Conservation (phyloP, 1,140 invertebrate species). For the Diabrotica virgifera region DNA sequence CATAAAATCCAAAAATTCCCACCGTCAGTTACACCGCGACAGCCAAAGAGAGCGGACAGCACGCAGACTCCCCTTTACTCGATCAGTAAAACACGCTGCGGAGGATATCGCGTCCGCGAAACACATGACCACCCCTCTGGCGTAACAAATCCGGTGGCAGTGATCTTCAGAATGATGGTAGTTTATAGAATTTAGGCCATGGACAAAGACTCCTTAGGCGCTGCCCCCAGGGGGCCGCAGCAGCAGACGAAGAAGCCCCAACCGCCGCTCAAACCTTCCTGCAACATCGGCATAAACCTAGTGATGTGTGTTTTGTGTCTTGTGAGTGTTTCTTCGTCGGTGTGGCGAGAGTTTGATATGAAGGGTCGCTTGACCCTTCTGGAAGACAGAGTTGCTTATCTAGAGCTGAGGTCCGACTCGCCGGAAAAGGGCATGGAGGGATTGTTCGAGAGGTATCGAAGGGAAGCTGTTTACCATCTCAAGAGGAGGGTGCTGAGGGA, state of each 20-base stretch:
- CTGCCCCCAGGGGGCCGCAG: constrained; percentile 19
- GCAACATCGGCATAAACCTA: constrained; percentile 31
- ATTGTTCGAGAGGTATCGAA: constrained; percentile 35
- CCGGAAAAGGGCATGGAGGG: constrained; percentile 31
- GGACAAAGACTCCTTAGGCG: constrained; percentile 31
- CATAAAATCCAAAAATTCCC: neutral
- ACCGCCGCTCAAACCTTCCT: constrained; percentile 6
- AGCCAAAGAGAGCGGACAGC: neutral
- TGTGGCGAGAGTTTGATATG: constrained; percentile 39
- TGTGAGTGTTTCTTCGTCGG: constrained; percentile 44
- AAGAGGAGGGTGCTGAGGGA: constrained; percentile 38
- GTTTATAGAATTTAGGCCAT: constrained; percentile 19
- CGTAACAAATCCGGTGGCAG: too few species aligned
- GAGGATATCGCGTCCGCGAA: neutral
- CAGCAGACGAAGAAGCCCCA: constrained; percentile 4
- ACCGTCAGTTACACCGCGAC: neutral
- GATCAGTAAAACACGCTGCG: constrained; percentile 5
- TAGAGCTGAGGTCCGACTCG: constrained; percentile 32
- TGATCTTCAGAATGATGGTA: neutral
- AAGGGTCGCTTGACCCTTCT: constrained; percentile 34
- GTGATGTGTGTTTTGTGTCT: constrained; percentile 47
- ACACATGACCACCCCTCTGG: neutral
- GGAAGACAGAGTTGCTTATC: constrained; percentile 37
- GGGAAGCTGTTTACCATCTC: constrained; percentile 36
- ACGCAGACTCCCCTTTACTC: neutral